A percentile compares a stretch with the other conserved stretches of the same genome.
Evolutionary conservation across 2,888 invertebrate genomes (phyloP).

Genomic region (Cataglyphis rosenhaueri): DNA sequence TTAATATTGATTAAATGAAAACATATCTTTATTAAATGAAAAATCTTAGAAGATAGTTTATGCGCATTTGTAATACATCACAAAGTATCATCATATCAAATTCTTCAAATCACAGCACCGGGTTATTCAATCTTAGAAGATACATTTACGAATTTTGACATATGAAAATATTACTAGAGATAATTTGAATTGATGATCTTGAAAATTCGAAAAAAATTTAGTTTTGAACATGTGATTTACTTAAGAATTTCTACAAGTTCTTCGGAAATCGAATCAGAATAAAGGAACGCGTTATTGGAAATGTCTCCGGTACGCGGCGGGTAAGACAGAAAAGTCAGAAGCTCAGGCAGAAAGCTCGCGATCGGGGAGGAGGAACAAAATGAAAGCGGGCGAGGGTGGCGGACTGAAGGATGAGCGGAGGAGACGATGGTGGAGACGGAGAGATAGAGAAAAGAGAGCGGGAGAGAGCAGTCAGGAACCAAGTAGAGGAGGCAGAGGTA

Average conservation of each 20-base stretch:
- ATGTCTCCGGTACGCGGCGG: slow-evolving; percentile 36
- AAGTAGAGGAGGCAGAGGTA: slow-evolving; percentile 74
- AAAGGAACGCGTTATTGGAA: slow-evolving; percentile 41
- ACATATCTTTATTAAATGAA: not conserved
- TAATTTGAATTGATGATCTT: not conserved
- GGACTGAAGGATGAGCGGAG: slow-evolving; percentile 51
- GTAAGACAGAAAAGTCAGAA: slow-evolving; percentile 52
- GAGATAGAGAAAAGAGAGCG: slow-evolving; percentile 54
- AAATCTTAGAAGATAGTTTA: not conserved
- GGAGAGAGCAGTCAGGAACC: slow-evolving; percentile 64
- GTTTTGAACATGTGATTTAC: not conserved
- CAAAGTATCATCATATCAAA: not conserved
- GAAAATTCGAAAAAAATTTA: not conserved
- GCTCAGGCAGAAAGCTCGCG: slow-evolving; percentile 43
- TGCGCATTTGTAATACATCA: not conserved
- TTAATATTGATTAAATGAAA: not conserved
- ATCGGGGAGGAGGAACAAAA: slow-evolving; percentile 51
- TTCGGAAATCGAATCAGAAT: slow-evolving; percentile 46
- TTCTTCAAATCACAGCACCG: not conserved
- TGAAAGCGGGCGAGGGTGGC: slow-evolving; percentile 74
- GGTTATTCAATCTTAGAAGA: not conserved
- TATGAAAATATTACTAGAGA: not conserved
- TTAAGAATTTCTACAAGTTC: slow-evolving; percentile 34
- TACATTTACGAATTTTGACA: not conserved
- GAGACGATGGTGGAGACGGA: slow-evolving; percentile 52